These are phyloP conservation scores for Ceratina australensis DNA, from an alignment of 1,140 invertebrate species.

Conservation along the genomic window DNA sequence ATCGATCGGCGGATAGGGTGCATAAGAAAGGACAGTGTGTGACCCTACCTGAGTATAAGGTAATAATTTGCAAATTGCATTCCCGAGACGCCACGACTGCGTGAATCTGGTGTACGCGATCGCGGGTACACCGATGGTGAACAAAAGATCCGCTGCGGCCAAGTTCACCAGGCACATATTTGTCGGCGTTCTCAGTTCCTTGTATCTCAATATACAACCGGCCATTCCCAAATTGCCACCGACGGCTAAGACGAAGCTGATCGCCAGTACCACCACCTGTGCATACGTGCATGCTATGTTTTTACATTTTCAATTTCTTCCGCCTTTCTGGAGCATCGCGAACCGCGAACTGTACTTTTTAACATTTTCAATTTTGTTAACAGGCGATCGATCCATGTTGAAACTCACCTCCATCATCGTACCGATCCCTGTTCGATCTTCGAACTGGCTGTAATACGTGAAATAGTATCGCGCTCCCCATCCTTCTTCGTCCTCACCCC, in stretches of 20 bases:
- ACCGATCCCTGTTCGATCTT: constrained; percentile 67
- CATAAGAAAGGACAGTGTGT: too few relatives aligned
- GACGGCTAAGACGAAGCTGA: constrained; percentile 76
- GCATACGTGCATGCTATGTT: too few relatives aligned
- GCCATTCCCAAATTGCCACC: constrained; percentile 76
- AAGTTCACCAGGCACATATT: constrained; percentile 88
- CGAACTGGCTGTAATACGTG: constrained; percentile 80
- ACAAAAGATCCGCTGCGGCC: constrained; percentile 83
- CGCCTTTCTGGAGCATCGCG: too few relatives aligned
- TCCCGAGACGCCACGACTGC: constrained; percentile 80
- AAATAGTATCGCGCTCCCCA: constrained; percentile 80
- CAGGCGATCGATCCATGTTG: not conserved
- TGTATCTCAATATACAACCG: constrained; percentile 78
- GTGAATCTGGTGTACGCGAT: constrained; percentile 79
- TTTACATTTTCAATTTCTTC: too few relatives aligned
- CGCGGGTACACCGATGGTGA: constrained; percentile 80
- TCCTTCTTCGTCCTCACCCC: constrained; percentile 70
- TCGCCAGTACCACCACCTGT: constrained; percentile 72
- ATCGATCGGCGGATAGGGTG: not conserved
- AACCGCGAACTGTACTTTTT: too few relatives aligned
- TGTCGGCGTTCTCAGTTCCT: constrained; percentile 87
- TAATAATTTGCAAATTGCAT: constrained; percentile 79
- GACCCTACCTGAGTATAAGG: constrained; percentile 81
- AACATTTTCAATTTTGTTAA: not conserved
- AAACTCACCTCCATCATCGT: constrained; percentile 70